A percentile compares a stretch with the other conserved stretches of the same genome.
These are phyloP conservation scores for Mizuhopecten yessoensis DNA, from an alignment of 1,140 invertebrate species.

Conservation along the genomic window DNA sequence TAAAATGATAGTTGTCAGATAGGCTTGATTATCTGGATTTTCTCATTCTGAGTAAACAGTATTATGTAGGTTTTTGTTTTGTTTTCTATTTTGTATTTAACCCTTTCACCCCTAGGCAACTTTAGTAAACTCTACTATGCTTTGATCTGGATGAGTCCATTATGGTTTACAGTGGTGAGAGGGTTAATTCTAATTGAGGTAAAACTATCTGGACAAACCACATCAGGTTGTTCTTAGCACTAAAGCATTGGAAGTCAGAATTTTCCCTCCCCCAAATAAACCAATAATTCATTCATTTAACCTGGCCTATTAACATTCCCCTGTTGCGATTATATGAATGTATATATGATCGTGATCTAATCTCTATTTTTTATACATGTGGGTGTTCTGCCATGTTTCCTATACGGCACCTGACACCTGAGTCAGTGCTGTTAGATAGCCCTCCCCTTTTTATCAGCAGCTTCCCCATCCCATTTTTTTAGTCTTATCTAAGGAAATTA, in stretches of 20 bases:
- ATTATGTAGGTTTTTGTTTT: no score
- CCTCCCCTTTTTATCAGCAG: not conserved
- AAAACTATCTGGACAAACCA: no score
- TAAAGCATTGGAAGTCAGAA: not conserved
- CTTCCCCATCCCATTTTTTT: not conserved
- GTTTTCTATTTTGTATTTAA: no score
- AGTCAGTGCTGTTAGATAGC: not conserved
- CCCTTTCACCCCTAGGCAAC: no score
- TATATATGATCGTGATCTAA: not conserved
- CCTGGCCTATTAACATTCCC: not conserved
- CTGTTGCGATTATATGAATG: not conserved
- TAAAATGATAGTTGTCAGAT: no score
- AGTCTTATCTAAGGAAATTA: not conserved
- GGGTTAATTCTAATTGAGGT: no score
- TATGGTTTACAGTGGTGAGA: no score
- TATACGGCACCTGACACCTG: not conserved
- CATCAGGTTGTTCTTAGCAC: not conserved
- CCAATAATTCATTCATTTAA: constrained; percentile 12
- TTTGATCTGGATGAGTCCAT: no score
- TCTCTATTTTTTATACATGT: not conserved
- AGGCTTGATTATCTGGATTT: no score
- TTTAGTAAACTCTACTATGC: no score
- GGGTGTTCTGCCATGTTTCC: not conserved
- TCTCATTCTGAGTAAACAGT: no score
- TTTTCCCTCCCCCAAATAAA: not conserved